phyloP scores from a whole-genome alignment of 2,113 vertebrate genomes.

The Suncus etruscus region DNA sequence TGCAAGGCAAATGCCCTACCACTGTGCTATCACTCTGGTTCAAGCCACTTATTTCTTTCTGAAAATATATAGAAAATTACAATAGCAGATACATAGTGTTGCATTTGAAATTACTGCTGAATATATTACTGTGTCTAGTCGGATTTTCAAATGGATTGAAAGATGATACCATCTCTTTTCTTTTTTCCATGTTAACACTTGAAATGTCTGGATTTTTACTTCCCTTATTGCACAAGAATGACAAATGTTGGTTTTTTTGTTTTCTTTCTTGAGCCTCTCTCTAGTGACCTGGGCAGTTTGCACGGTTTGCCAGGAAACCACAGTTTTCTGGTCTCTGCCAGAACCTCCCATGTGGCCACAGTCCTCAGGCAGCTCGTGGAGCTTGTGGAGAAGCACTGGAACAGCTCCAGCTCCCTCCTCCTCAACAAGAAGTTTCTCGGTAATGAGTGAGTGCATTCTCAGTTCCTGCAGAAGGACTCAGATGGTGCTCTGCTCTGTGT shows the following conservation, averaged over 20 bases:
- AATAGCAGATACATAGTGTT: constrained; percentile 1
- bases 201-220: constrained; percentile 51
- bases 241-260: constrained; percentile 58
- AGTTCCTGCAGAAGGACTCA: background rate
- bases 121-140: constrained; percentile 33
- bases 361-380: constrained; percentile 85
- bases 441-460: constrained; percentile 55
- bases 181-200: constrained; percentile 33
- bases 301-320: constrained; percentile 76
- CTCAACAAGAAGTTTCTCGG: constrained; percentile 87
- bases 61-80: constrained; percentile 41
- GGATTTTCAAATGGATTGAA: constrained; percentile 61
- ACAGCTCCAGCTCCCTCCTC: constrained; percentile 85
- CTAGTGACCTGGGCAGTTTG: constrained; percentile 78
- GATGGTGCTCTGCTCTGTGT: constrained; percentile 44
- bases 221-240: constrained; percentile 67
- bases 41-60: constrained; percentile 53
- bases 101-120: constrained; percentile 60
- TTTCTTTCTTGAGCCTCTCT: constrained; percentile 79
- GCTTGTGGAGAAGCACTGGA: constrained; percentile 88
- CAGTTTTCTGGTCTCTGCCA: constrained; percentile 63
- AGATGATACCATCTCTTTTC: constrained; percentile 20
- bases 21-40: too few species aligned
- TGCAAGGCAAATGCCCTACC: too few species aligned
- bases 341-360: constrained; percentile 77